Base-by-base conservation (phyloP, 2,888 invertebrate species). In the Microchrysa polita region DNA sequence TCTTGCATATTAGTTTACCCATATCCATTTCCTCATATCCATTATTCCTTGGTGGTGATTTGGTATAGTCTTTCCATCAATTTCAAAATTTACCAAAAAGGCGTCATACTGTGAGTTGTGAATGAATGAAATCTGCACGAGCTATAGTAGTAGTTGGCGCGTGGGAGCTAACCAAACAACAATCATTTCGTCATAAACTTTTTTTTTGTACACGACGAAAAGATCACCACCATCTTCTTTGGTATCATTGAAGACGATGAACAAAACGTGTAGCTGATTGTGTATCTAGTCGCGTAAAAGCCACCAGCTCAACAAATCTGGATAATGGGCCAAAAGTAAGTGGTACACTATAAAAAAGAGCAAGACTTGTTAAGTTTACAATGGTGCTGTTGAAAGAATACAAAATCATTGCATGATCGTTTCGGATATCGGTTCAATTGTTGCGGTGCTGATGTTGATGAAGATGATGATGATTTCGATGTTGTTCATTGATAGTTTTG, bases 301-400 rank as follows among this genome's bases (percentile, higher is more conserved):
- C 7, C n/a, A n/a, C 16, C 55, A 20, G 10, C 10, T 18, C 5
- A 44, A 22, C 16, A 44, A 14, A 20, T 48, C 10, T 34, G 27
- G 20, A 18, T 22, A 65, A 65, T 61, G 61, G 61, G 61, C 40
- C 44, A 27, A 1, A 59, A 44, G n/a, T 22, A 44, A 65, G n/a
- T 61, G 16, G 22, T 12, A 48, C n/a, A n/a, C 14, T 48, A 65
- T 22, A 48, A 42, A 65, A 34, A 34, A 34, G 27, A 34, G 27
- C 27, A 34, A 34, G 7, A 34, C 27, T 34, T 34, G 27, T 34
- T 65, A 20, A 44, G 48, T 65, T 65, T 65, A 22, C 65, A 44
- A 65, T 65, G 42, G 42, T 65, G 65, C 63, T 42, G 44, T 63
- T 65, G 44, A 22, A 14, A 2, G 48, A 65, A 65, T 65, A 34